Percentiles rank a stretch among this genome's conserved stretches.
phyloP scores from a whole-genome alignment of 2,888 invertebrate genomes.

The Polietes domitor region DNA sequence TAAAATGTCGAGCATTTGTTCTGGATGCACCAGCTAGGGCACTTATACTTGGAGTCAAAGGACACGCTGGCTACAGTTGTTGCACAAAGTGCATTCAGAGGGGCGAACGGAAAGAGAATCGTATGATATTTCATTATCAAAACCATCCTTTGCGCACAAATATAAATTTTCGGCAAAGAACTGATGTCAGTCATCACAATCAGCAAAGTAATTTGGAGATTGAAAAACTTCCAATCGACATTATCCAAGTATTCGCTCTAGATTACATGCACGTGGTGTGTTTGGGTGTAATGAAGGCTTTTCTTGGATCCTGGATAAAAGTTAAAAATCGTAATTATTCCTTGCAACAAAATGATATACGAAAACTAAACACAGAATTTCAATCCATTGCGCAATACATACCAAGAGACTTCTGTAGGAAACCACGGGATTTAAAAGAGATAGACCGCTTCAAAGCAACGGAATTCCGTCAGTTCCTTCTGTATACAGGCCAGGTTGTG shows the following conservation, averaged over 20 bases:
- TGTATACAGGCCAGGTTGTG: constrained; percentile 53
- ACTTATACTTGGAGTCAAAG: constrained; percentile 40
- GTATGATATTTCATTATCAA: constrained; percentile 1
- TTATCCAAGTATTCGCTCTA: constrained; percentile 25
- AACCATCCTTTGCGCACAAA: not conserved
- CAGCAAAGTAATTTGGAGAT: not conserved
- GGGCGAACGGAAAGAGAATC: constrained; percentile 36
- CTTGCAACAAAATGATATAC: constrained; percentile 26
- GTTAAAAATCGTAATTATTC: constrained; percentile 11
- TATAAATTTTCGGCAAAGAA: constrained; percentile 19
- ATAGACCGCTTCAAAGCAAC: constrained; percentile 54
- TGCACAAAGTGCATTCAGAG: constrained; percentile 49
- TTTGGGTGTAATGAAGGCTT: constrained; percentile 34
- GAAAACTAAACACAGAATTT: constrained; percentile 3
- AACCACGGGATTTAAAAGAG: too few species aligned
- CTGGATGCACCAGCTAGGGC: too few species aligned
- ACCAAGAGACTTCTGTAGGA: constrained; percentile 38
- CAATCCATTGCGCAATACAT: not conserved
- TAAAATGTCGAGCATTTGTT: too few species aligned
- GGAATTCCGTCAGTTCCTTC: constrained; percentile 50
- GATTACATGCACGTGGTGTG: constrained; percentile 58
- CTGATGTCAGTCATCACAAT: constrained; percentile 43
- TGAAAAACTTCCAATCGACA: constrained; percentile 46
- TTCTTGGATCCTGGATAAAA: constrained; percentile 43
- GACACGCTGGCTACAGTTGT: constrained; percentile 48